Conservation (phyloP, 1,140 invertebrate species). For the Trachymyrmex cornetzi region DNA sequence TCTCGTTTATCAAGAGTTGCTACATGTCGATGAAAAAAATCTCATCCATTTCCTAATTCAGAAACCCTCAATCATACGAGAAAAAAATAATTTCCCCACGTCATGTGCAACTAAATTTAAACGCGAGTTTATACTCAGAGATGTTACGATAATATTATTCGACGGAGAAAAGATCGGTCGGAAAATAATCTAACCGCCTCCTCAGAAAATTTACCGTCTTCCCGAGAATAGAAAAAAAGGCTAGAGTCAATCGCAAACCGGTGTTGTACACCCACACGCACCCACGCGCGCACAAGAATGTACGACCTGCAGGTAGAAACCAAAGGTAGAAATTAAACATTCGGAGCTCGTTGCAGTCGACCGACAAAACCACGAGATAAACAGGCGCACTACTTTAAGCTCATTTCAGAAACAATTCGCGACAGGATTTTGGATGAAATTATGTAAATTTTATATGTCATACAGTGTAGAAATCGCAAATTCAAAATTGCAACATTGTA, state of each 20-base stretch:
- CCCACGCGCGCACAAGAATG: constrained; percentile 63
- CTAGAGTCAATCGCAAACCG: constrained; percentile 17
- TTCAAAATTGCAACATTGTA: too few species aligned
- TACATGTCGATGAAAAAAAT: not conserved
- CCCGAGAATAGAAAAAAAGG: constrained; percentile 28
- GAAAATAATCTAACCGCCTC: constrained; percentile 25
- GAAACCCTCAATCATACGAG: not conserved
- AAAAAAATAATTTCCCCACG: not conserved
- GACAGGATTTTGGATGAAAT: not conserved
- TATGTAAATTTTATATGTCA: not conserved
- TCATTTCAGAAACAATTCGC: not conserved
- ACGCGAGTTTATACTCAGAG: not conserved
- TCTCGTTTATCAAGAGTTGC: not conserved
- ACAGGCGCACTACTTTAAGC: not conserved
- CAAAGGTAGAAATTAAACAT: constrained; percentile 62
- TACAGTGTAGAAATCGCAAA: too few species aligned
- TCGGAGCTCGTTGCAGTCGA: constrained; percentile 14
- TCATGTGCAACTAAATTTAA: not conserved
- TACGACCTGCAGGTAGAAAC: constrained; percentile 56
- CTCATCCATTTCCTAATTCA: not conserved
- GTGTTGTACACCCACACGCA: constrained; percentile 60
- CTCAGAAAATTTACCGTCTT: constrained; percentile 30
- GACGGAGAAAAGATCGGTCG: not conserved
- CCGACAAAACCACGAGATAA: not conserved
- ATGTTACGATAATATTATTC: constrained; percentile 26